phyloP scores from a whole-genome alignment of 2,888 invertebrate species.

The Drosophila robusta region DNA sequence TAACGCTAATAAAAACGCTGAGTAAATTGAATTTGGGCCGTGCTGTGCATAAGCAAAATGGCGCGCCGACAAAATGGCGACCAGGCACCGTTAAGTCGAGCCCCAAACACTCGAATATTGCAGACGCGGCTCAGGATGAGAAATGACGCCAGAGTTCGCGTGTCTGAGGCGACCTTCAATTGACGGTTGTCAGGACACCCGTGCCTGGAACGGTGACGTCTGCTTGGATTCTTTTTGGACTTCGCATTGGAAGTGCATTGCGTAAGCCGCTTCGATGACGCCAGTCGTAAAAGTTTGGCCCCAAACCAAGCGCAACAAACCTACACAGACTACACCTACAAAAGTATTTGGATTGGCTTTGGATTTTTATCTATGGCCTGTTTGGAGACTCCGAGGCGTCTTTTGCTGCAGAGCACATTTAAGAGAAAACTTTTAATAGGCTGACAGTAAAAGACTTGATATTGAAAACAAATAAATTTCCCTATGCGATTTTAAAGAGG shows the following conservation, averaged over 20 bases:
- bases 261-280: constrained; percentile 43
- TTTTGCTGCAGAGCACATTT: too few relatives aligned
- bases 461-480: not conserved
- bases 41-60: constrained; percentile 34
- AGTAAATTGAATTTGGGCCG: constrained; percentile 25
- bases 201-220: constrained; percentile 29
- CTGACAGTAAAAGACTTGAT: not conserved
- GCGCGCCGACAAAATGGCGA: constrained; percentile 48
- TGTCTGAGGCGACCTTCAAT: constrained; percentile 43
- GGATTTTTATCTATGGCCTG: constrained; percentile 15
- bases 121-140: constrained; percentile 3
- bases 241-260: constrained; percentile 29
- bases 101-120: constrained; percentile 19
- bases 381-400: constrained; percentile 36
- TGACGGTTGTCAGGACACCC: not conserved
- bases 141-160: constrained; percentile 53
- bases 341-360: not conserved
- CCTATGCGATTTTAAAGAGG: too few relatives aligned
- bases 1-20: constrained; percentile 18
- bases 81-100: constrained; percentile 35
- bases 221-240: not conserved
- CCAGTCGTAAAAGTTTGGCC: constrained; percentile 11
- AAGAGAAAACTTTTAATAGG: not conserved
- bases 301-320: constrained; percentile 2
- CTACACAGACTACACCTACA: constrained; percentile 28